Evolutionary conservation across 2,113 vertebrate species (phyloP).

Genomic region (Herpetotheres cachinnans): DNA sequence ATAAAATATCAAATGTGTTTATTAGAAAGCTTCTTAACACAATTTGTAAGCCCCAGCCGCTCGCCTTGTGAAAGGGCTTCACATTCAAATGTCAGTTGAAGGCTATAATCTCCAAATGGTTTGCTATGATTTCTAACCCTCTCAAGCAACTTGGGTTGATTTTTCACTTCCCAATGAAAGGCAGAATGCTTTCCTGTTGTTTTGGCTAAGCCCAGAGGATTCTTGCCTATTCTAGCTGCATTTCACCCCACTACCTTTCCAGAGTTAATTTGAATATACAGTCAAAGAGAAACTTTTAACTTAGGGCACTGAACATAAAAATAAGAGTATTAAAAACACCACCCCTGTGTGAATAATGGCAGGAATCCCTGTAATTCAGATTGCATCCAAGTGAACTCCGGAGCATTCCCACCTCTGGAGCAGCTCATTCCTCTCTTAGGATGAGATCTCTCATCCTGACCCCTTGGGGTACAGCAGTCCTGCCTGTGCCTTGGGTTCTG

Average conservation of each 20-base stretch:
- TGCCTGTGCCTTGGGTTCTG: neutral
- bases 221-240: neutral
- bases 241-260: neutral
- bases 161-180: neutral
- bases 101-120: neutral
- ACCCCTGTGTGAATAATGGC: neutral
- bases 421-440: neutral
- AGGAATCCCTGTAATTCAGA: neutral
- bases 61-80: neutral
- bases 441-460: neutral
- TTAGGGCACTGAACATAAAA: neutral
- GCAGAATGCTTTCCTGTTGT: neutral
- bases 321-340: neutral
- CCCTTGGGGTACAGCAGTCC: neutral
- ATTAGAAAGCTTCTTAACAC: neutral
- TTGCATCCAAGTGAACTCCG: neutral
- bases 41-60: neutral
- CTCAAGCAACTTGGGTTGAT: neutral
- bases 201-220: neutral
- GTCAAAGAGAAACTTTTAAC: neutral
- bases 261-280: neutral
- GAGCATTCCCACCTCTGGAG: neutral
- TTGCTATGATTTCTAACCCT: neutral
- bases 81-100: neutral
- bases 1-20: neutral